Conservation (phyloP, 2,113 vertebrate species). For the Amazona guildingii region DNA sequence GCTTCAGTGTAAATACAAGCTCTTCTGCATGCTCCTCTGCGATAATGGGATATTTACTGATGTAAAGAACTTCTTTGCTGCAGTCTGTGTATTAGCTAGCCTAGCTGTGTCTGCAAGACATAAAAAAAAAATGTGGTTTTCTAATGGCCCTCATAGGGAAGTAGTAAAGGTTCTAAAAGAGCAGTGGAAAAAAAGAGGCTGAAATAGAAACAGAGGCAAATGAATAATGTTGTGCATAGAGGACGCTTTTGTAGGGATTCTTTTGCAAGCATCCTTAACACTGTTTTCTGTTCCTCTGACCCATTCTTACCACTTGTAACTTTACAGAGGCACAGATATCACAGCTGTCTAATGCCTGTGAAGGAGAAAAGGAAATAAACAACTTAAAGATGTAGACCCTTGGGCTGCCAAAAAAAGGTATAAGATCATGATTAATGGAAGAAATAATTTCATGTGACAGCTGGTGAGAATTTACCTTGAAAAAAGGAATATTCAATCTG, state of each 20-base stretch:
- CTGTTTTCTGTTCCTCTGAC: not conserved
- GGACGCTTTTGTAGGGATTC: not conserved
- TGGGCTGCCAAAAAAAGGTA: not conserved
- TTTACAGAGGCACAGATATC: not conserved
- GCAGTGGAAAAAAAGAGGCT: not conserved
- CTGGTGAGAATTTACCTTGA: not conserved
- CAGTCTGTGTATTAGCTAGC: not conserved
- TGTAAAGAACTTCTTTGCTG: not conserved
- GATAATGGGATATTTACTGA: not conserved
- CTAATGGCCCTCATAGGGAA: not conserved
- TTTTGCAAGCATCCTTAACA: not conserved
- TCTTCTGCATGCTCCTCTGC: not conserved
- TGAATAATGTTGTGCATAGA: not conserved
- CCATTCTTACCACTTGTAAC: not conserved
- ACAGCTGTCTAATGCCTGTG: not conserved
- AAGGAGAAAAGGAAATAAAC: not conserved
- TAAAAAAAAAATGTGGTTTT: not conserved
- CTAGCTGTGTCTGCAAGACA: not conserved
- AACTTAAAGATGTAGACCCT: not conserved
- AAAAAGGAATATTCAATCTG: not conserved
- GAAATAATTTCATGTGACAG: not conserved
- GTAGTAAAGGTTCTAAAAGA: not conserved
- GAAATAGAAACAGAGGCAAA: not conserved
- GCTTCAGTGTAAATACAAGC: not conserved
- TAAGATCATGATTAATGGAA: constrained; percentile 12